Evolutionary conservation across 2,113 vertebrate species (phyloP).

Genomic region (Python bivittatus): DNA sequence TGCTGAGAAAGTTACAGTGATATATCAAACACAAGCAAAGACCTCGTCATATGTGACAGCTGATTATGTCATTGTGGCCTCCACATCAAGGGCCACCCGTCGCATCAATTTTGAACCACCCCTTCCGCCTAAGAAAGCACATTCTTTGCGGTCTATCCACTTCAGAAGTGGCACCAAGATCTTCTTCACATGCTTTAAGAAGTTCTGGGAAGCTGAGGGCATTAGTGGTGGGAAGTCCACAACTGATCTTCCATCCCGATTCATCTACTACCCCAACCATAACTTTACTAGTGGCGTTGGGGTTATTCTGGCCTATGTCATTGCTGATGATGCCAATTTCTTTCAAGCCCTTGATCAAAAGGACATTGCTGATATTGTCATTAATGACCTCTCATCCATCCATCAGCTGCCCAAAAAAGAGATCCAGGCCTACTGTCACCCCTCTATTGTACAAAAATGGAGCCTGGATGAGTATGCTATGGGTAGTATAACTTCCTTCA

Average conservation of each 20-base stretch:
- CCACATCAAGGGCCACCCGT: conserved; percentile 76
- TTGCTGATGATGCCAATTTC: conserved; percentile 76
- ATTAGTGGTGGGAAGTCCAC: conserved; percentile 78
- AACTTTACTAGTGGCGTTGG: conserved; percentile 64
- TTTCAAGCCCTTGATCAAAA: conserved; percentile 71
- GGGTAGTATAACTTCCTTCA: conserved; percentile 76
- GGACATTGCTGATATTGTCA: conserved; percentile 53
- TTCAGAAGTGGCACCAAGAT: conserved; percentile 79
- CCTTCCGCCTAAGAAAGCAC: conserved; percentile 72
- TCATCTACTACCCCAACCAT: conserved; percentile 63
- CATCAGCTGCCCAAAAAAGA: conserved; percentile 72
- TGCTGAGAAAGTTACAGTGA: not conserved
- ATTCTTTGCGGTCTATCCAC: conserved; percentile 74
- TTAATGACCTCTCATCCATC: conserved; percentile 78
- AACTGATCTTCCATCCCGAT: conserved; percentile 58
- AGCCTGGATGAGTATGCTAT: conserved; percentile 75
- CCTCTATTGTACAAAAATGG: conserved; percentile 79
- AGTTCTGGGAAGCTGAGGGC: conserved; percentile 80
- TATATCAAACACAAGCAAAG: not conserved
- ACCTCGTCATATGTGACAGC: conserved; percentile 49
- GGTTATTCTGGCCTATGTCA: conserved; percentile 77
- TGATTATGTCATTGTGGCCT: conserved; percentile 73
- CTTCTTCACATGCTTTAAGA: conserved; percentile 74
- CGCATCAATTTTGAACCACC: conserved; percentile 75
- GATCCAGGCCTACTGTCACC: conserved; percentile 65